Conservation (phyloP, 2,888 invertebrate genomes). For the Chydorus sphaericus region DNA sequence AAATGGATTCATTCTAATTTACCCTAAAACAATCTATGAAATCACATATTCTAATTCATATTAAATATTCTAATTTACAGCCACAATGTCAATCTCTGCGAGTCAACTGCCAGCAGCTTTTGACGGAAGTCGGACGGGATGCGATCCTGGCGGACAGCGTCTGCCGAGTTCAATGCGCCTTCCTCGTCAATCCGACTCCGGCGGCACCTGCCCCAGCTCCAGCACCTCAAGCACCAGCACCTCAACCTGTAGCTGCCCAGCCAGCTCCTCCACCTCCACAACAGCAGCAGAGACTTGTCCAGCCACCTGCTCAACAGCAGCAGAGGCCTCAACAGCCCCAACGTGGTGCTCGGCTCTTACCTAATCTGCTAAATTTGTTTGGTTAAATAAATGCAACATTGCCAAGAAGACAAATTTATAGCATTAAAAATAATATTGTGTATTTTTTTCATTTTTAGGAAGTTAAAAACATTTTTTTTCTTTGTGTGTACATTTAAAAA, state of each 20-base stretch:
- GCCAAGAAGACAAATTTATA: no score
- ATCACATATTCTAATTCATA: background rate
- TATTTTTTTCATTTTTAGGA: no score
- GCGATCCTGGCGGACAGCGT: slow-evolving; percentile 71
- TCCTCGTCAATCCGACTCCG: slow-evolving; percentile 29
- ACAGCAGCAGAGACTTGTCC: no score
- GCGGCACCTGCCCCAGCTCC: slow-evolving; percentile 4
- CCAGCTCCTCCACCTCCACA: background rate
- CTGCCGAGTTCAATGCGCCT: slow-evolving; percentile 79
- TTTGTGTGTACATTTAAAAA: no score
- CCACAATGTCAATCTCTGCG: slow-evolving; percentile 75
- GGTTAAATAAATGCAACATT: slow-evolving; percentile 3
- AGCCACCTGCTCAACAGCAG: background rate
- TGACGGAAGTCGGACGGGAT: slow-evolving; percentile 68
- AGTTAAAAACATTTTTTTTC: no score
- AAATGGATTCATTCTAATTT: no score
- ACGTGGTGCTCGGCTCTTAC: slow-evolving; percentile 2
- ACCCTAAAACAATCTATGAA: slow-evolving; percentile 8
- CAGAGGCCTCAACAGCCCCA: background rate
- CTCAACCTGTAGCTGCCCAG: no score
- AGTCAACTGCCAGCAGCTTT: slow-evolving; percentile 68
- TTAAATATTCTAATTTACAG: slow-evolving; percentile 35
- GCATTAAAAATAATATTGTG: no score
- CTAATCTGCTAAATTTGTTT: slow-evolving; percentile 8
- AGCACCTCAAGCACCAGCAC: background rate